Base-by-base conservation (phyloP, 1,140 invertebrate genomes). In the Heliconius congener region DNA sequence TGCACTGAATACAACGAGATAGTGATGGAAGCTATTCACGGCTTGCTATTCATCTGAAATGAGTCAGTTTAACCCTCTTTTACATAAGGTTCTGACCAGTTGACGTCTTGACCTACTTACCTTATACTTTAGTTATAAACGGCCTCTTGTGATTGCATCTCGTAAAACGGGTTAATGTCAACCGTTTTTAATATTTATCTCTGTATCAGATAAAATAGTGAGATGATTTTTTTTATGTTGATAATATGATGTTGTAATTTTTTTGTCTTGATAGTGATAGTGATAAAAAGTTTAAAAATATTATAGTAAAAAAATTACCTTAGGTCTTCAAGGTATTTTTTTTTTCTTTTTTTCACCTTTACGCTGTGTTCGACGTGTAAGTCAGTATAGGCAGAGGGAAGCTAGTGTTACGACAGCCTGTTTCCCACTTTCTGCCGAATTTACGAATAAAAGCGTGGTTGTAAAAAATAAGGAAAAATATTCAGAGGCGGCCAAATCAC, bases 81-180 rank as follows among this genome's bases (percentile, higher is more conserved):
- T 71, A 76, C 66, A 75, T 71, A 72, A 76, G 78, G 74, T 79
- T 34, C 66, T 70, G 78, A 74, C 70, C 78, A 50, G 73, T 70
- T 75, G 73, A 60, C 78, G 57, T 78, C 77, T 79, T 79, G 78
- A 79, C 78, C 78, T 72, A 79, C 78, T 79, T 79, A 75, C 73
- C 66, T 75, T 76, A 76, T 79, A 74, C 60, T 46, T 50, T 74
- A 72, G 78, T 19, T 79, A 79, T 71, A 76, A 79, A 72, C 75
- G 73, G 30, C 37, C 73, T 73, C 76, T 76, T 76, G 46, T 70
- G 74, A 76, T 73, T 78, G 16, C 52, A 50, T 78, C 76, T 78
- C 52, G 30, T 71, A 57, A 60, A 73, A 57, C 76, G 46, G 71
- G 76, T 60, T 78, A 78, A 78, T 78, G 76, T 78, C 71, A 78